Percentiles rank a stretch among this genome's conserved stretches.
These are phyloP conservation scores for Sycophila texana DNA, from an alignment of 2,888 invertebrate genomes.

Conservation along the genomic window DNA sequence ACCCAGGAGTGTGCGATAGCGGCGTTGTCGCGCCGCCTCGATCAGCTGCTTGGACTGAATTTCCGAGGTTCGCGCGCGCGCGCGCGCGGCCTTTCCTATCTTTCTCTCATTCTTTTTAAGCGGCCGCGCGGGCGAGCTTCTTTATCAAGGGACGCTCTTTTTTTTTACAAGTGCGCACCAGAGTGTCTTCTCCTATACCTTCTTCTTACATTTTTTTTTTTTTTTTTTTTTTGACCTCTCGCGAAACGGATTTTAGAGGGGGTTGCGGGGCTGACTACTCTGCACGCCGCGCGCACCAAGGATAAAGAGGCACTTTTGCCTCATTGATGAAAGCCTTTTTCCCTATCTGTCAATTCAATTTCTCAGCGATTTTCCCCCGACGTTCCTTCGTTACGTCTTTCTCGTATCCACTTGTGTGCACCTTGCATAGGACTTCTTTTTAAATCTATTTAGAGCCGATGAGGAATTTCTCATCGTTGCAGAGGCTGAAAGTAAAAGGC, in stretches of 20 bases:
- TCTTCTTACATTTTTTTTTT: not conserved
- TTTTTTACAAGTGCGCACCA: not conserved
- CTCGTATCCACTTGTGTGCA: not conserved
- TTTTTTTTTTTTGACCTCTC: conserved; percentile 8
- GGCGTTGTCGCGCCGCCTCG: conserved; percentile 23
- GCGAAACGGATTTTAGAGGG: not conserved
- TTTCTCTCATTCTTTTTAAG: not conserved
- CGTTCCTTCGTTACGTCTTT: not conserved
- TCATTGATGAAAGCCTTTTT: not conserved
- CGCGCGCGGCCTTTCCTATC: conserved; percentile 7
- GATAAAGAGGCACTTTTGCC: conserved; percentile 1
- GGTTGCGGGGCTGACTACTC: not conserved
- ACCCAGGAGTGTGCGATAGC: not conserved
- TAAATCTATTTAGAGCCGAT: not conserved
- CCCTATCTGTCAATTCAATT: not conserved
- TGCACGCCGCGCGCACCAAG: not conserved
- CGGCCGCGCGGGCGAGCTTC: not conserved
- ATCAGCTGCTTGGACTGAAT: conserved; percentile 47
- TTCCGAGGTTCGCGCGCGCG: conserved; percentile 23
- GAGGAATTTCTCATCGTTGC: not conserved
- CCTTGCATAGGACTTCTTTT: no score
- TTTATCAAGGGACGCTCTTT: conserved; percentile 18
- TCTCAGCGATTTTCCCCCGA: not conserved
- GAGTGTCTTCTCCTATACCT: not conserved
- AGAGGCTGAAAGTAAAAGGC: conserved; percentile 35